Evolutionary conservation across 2,113 vertebrate species (phyloP).

Genomic region (Atrichornis clamosus): DNA sequence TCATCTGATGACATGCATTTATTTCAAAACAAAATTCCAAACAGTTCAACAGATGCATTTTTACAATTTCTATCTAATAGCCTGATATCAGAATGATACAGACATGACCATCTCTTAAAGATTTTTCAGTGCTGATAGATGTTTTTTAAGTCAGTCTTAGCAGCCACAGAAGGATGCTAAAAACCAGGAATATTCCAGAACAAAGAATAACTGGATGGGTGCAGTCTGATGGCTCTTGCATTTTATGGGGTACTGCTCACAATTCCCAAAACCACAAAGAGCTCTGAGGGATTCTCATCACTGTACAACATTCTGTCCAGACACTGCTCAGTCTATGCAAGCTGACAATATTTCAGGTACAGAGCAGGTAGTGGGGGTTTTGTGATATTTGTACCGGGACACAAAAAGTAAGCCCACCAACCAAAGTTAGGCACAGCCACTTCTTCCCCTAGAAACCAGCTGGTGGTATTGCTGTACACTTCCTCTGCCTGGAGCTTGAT

Average conservation of each 20-base stretch:
- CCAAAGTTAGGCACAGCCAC: not conserved
- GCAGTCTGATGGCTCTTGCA: not conserved
- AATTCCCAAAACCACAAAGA: not conserved
- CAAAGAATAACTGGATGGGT: not conserved
- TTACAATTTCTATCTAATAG: not conserved
- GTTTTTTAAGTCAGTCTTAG: not conserved
- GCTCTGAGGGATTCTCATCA: not conserved
- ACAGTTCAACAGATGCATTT: not conserved
- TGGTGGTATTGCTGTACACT: not conserved
- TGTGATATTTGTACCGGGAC: not conserved
- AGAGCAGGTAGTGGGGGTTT: not conserved
- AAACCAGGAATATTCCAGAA: not conserved
- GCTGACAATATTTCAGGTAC: not conserved
- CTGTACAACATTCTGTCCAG: not conserved
- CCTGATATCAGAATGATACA: not conserved
- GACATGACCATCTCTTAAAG: not conserved
- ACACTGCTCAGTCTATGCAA: not conserved
- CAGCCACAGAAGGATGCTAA: not conserved
- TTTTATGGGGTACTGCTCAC: not conserved
- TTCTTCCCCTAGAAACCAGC: not conserved
- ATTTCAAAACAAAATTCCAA: not conserved
- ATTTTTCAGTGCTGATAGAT: not conserved
- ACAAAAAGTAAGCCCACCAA: not conserved
- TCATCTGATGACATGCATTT: not conserved
- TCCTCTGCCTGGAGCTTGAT: not conserved